These are phyloP conservation scores for Epizoanthus rinbou DNA, from an alignment of 92 coral and sea anemone genomes.

Conservation along the genomic window DNA sequence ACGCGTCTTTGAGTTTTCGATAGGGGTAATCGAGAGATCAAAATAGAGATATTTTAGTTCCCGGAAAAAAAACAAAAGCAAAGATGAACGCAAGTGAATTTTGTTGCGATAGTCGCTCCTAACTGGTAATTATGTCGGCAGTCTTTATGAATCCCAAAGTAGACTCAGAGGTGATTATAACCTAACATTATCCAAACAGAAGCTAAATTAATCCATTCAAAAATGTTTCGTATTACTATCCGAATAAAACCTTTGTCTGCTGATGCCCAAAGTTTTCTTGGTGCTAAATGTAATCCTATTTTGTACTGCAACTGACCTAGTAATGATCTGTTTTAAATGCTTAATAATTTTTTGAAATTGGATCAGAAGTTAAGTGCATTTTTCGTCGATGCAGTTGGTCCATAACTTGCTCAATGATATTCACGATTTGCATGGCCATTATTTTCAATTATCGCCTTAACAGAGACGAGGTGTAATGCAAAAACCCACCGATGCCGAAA, in stretches of 20 bases:
- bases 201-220: conserved; percentile 84
- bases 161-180: conserved; percentile 78
- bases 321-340: conserved; percentile 51
- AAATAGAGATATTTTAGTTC: conserved; percentile 1
- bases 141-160: conserved; percentile 81
- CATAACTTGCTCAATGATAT: conserved; percentile 38
- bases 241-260: conserved; percentile 72
- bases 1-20: conserved; percentile 8
- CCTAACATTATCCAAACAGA: conserved; percentile 88
- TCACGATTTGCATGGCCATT: conserved; percentile 46
- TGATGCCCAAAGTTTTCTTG: conserved; percentile 54
- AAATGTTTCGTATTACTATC: conserved; percentile 71
- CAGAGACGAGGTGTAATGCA: conserved; percentile 53
- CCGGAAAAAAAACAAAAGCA: conserved; percentile 15
- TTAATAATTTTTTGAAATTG: conserved; percentile 55
- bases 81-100: conserved; percentile 26
- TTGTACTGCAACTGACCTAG: conserved; percentile 32
- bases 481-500: conserved; percentile 42
- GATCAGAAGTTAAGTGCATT: conserved; percentile 45
- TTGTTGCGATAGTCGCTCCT: conserved; percentile 42
- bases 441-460: conserved; percentile 69
- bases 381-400: conserved; percentile 20
- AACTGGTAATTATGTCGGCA: conserved; percentile 71
- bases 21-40: conserved; percentile 11
- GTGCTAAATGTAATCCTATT: conserved; percentile 48